Percentiles rank a stretch among this genome's conserved stretches.
phyloP scores from a whole-genome alignment of 2,113 vertebrate genomes.

The Rhipidura dahli region DNA sequence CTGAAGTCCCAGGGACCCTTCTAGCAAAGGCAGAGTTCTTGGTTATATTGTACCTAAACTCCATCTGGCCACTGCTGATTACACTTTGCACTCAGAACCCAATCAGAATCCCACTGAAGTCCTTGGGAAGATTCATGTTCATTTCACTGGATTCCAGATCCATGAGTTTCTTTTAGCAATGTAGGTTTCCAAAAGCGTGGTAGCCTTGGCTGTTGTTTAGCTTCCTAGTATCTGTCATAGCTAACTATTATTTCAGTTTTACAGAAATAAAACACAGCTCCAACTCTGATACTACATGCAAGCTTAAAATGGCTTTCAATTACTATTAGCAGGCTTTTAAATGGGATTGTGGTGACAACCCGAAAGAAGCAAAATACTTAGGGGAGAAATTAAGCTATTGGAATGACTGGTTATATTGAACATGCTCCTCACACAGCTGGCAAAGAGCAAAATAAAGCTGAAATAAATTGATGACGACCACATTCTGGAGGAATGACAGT shows the following conservation, averaged over 20 bases:
- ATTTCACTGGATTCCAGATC: neutral
- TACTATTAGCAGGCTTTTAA: constrained; percentile 11
- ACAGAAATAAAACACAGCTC: constrained; percentile 11
- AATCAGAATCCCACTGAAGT: neutral
- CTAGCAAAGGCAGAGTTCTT: neutral
- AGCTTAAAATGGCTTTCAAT: constrained; percentile 28
- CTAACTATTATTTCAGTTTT: neutral
- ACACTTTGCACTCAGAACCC: neutral
- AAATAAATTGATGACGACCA: neutral
- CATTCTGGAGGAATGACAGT: neutral
- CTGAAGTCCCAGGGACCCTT: neutral
- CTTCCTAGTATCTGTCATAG: neutral
- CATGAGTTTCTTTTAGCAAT: neutral
- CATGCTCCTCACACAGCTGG: neutral
- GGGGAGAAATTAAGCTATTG: neutral
- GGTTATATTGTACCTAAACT: neutral
- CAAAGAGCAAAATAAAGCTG: constrained; percentile 20
- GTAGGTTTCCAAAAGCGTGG: neutral
- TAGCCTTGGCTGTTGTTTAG: neutral
- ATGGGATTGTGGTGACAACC: constrained; percentile 10
- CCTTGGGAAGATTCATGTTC: neutral
- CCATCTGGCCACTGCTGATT: neutral
- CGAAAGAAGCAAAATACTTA: constrained; percentile 5
- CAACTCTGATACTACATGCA: neutral
- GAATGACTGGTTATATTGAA: constrained; percentile 6